Percentiles rank a stretch among this genome's conserved stretches.
Evolutionary conservation across 2,888 invertebrate genomes (phyloP).

Genomic region (Tenthredo mesomela): DNA sequence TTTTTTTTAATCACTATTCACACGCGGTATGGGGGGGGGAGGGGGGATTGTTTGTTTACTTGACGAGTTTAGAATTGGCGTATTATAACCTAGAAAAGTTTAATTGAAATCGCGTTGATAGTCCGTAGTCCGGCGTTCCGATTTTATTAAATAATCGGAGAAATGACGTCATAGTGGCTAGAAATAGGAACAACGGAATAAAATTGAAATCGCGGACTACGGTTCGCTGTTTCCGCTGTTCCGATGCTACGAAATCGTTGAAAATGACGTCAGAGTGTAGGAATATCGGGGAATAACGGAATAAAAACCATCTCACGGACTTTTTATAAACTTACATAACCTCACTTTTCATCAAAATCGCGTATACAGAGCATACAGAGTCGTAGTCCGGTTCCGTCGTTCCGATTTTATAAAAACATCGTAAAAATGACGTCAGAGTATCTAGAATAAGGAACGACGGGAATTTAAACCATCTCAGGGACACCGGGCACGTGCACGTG

Average conservation of each 20-base stretch:
- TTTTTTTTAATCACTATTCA: conserved; percentile 74
- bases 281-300: too few relatives aligned
- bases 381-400: not conserved
- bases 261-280: too few relatives aligned
- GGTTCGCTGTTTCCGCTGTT: too few relatives aligned
- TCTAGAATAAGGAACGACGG: not conserved
- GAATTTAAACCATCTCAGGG: not conserved
- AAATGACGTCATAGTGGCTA: not conserved
- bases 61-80: too few relatives aligned
- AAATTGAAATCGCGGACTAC: too few relatives aligned
- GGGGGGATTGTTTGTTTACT: not conserved
- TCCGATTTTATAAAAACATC: not conserved
- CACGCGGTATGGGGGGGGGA: too few relatives aligned
- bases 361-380: too few relatives aligned
- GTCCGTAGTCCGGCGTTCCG: not conserved
- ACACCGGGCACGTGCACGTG: conserved; percentile 33
- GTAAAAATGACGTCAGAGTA: not conserved
- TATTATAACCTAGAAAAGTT: not conserved
- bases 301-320: too few relatives aligned
- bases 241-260: too few relatives aligned
- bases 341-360: too few relatives aligned
- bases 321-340: too few relatives aligned
- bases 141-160: not conserved
- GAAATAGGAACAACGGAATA: not conserved
- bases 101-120: not conserved